Evolutionary conservation across 35 echinoderm and acorn worm species (phyloP).

Genomic region (Heliocidaris erythrogramma): DNA sequence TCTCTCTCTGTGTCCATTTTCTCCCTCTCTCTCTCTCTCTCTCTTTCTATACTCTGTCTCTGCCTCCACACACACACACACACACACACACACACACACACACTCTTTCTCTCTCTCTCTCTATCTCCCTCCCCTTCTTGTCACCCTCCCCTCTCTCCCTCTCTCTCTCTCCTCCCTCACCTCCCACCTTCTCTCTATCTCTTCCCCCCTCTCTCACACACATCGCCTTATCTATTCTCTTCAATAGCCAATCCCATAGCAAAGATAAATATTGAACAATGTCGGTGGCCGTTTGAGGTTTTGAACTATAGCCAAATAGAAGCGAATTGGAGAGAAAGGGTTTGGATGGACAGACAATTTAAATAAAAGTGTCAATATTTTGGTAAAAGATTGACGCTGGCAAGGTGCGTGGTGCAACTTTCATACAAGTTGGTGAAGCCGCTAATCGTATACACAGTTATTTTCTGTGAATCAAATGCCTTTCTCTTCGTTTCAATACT

Average conservation of each 20-base stretch:
- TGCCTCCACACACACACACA: no score
- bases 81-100: no score
- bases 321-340: neutral
- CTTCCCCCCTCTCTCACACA: no score
- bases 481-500: neutral
- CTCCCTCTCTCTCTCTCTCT: no score
- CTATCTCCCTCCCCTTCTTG: neutral
- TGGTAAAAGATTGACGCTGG: neutral
- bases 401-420: neutral
- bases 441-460: constrained; percentile 7
- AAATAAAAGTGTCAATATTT: constrained; percentile 35
- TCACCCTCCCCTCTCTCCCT: neutral
- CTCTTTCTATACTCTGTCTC: no score
- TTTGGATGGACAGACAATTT: neutral
- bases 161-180: neutral
- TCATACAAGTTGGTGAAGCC: constrained; percentile 15
- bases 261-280: constrained; percentile 2
- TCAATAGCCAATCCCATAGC: neutral
- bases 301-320: neutral
- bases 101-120: no score
- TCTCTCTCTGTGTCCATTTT: no score
- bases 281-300: constrained; percentile 1
- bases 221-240: neutral
- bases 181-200: no score
- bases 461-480: neutral